Evolutionary conservation across 1,140 invertebrate genomes (phyloP).

Genomic region (Atta texana): DNA sequence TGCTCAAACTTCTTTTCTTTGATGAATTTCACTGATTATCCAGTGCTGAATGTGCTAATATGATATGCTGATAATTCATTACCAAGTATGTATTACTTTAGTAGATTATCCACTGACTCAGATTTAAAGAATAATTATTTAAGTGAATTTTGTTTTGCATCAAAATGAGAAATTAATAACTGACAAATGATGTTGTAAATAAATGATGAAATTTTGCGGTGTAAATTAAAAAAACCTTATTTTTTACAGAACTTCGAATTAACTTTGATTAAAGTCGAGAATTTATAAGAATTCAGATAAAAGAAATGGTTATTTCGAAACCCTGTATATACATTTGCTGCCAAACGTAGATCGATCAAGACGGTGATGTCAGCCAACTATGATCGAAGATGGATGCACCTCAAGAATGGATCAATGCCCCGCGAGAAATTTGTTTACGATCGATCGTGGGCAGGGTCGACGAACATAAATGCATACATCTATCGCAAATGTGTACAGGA

Average conservation of each 20-base stretch:
- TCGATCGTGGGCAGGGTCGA: slow-evolving; percentile 35
- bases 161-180: not conserved
- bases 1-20: too few relatives aligned
- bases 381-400: slow-evolving; percentile 17
- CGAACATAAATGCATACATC: not conserved
- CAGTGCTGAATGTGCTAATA: too few relatives aligned
- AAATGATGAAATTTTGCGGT: not conserved
- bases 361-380: slow-evolving; percentile 36
- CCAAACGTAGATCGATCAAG: not conserved
- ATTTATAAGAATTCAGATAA: not conserved
- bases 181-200: not conserved
- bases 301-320: not conserved
- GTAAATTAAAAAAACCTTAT: not conserved
- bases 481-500: not conserved
- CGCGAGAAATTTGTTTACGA: slow-evolving; percentile 68
- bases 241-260: not conserved
- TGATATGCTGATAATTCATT: too few relatives aligned
- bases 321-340: not conserved
- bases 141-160: slow-evolving; percentile 1
- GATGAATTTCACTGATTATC: too few relatives aligned
- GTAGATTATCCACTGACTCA: too few relatives aligned
- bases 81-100: too few relatives aligned
- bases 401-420: slow-evolving; percentile 52
- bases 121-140: not conserved
- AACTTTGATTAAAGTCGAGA: not conserved